Conservation (phyloP, 2,888 invertebrate genomes). For the Listrodromus nycthemerus region DNA sequence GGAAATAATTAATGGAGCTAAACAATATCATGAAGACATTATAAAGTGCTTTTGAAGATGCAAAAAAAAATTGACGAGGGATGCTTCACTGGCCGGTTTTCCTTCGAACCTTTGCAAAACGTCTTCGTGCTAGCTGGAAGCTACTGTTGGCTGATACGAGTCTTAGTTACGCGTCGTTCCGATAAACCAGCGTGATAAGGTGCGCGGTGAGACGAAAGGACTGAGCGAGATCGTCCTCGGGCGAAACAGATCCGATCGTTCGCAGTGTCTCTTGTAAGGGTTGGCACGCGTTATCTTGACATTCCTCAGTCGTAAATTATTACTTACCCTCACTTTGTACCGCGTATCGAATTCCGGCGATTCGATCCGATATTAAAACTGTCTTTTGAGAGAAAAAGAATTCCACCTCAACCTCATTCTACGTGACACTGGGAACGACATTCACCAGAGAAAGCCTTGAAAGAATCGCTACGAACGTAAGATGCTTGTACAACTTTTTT, state of each 20-base stretch:
- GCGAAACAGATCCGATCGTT: conserved; percentile 19
- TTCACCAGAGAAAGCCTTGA: conserved; percentile 60
- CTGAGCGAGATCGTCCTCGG: conserved; percentile 1
- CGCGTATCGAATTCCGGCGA: not conserved
- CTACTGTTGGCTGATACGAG: not conserved
- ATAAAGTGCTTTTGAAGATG: not conserved
- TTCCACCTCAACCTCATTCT: not conserved
- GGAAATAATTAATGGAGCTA: not conserved
- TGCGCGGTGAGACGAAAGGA: conserved; percentile 2
- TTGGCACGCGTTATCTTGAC: not conserved
- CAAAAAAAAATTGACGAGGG: not conserved
- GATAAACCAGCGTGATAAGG: conserved; percentile 50
- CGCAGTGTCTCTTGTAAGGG: not conserved
- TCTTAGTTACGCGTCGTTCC: conserved; percentile 19
- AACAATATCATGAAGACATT: not conserved
- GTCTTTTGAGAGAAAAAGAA: not conserved
- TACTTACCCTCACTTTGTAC: not conserved
- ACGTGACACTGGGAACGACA: conserved; percentile 19
- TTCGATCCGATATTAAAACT: not conserved
- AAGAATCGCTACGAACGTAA: conserved; percentile 66
- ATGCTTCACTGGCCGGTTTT: conserved; percentile 34
- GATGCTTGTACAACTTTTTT: conserved; percentile 39
- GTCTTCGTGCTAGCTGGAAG: conserved; percentile 27
- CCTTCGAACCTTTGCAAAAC: conserved; percentile 52
- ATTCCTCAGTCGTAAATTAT: not conserved